Evolutionary conservation across 2,888 invertebrate species (phyloP), one percentile per base, ranked within the genome.

Genomic region (Chymomyza procnemis): DNA sequence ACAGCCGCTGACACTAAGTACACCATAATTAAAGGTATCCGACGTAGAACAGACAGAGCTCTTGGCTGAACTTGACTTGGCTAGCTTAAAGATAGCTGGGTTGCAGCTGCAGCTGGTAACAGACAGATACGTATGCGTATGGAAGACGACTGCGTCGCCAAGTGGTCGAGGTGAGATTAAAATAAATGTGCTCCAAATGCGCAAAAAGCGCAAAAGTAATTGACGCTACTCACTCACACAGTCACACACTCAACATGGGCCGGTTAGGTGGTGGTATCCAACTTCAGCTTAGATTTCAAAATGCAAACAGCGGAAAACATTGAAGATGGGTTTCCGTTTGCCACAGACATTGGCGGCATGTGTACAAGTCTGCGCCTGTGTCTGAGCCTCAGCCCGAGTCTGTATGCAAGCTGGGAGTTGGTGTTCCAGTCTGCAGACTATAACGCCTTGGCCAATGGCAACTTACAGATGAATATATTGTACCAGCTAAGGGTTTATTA

Each of bases 151-250:
- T 48, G 46, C 47, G 54, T 41, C 34, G 34, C 34, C 34, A 41
- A 54, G 18, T 14, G 21, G 54, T 21, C 61, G 55, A 87, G 82
- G 87, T 87, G 87, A 86, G 87, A 86, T 87, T 86, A 78, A 87
- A 85, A 86, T 82, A 80, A 86, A 86, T 86, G 84, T 87, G 85
- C 82, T 85, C 87, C 86, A 85, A 85, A 87, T 85, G 87, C 80
- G 78, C 85, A 85, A 85, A 85, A 80, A 78, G 85, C 86, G 86
- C n/a, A 78, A 82, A 86, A 82, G 83, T 85, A 86, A 85, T 85
- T 85, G 86, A 86, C 79, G 85, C 81, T 70, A 73, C 26, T 26
- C 26, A 26, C 26, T 26, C 26, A 19, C 34, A 16, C 58, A 58
- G 4, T 4, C 19, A 18, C 58, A 30, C 34, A 58, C n/a, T 16